A percentile compares a stretch with the other conserved stretches of the same genome.
Conservation (phyloP, 2,888 invertebrate species). For the Acanthosepion esculentum region DNA sequence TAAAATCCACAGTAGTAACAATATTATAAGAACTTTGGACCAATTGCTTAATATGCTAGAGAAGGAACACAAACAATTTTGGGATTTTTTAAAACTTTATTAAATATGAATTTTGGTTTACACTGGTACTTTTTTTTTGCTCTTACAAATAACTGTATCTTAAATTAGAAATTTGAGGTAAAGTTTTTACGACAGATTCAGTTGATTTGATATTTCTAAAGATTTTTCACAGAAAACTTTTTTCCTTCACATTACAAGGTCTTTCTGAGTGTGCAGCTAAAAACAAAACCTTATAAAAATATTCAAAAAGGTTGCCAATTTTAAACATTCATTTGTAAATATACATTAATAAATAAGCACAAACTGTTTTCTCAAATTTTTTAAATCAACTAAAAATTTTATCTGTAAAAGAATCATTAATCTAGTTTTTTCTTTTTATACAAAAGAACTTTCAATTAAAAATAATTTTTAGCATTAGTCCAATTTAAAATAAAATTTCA, state of each 20-base stretch:
- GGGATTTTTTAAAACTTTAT: too few species aligned
- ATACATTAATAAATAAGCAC: background rate
- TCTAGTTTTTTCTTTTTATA: background rate
- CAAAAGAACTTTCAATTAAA: background rate
- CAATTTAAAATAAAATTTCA: too few species aligned
- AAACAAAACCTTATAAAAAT: background rate
- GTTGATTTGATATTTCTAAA: background rate
- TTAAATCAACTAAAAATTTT: background rate
- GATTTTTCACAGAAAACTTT: background rate
- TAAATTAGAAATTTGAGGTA: too few species aligned
- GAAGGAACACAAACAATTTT: too few species aligned
- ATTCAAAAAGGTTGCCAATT: background rate
- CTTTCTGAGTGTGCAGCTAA: background rate
- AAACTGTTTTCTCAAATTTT: background rate
- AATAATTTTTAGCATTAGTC: background rate
- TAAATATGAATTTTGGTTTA: too few species aligned
- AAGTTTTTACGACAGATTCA: too few species aligned
- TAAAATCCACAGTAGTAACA: too few species aligned
- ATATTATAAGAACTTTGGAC: too few species aligned
- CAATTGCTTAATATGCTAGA: too few species aligned
- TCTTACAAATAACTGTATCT: too few species aligned
- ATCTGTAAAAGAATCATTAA: background rate
- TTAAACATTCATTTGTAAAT: background rate
- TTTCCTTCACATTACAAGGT: background rate
- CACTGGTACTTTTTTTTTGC: too few species aligned